Evolutionary conservation across 2,888 invertebrate genomes (phyloP), one percentile per base, ranked within the genome.

Genomic region (Abrostola triplasia): DNA sequence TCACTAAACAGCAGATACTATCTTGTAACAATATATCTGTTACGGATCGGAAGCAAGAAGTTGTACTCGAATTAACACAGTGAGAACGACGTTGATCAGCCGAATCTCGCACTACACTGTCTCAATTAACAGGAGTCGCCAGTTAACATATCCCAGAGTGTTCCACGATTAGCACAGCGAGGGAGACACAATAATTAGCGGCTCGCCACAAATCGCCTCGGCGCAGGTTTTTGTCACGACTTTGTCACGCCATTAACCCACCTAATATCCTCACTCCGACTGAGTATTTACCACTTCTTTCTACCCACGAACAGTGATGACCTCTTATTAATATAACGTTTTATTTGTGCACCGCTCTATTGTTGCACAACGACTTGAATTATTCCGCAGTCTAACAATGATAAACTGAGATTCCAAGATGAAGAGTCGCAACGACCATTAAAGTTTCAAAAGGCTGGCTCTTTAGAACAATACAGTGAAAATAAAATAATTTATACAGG

Each of bases 401-500:
- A 89, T 89, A 88, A 91, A 89, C 88, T 87, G 87, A 83, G 85
- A 88, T 84, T 86, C 84, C 79, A 79, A 84, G 82, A 85, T 83
- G 86, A 89, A 88, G 85, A 91, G 85, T 89, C 90, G 84, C 84
- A 84, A 84, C 88, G 82, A 87, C 89, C 88, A 88, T 91, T 90
- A 89, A 90, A 92, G 88, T 92, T 90, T 90, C 88, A 92, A 92
- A 92, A 89, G 90, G 84, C 89, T 83, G 89, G 84, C 88, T 90
- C 86, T 89, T 90, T 90, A 90, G 90, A 92, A 93, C 93, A 93
- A 94, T 92, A 92, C 92, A 90, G 86, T 89, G 91, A 92, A 93
- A 94, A 93, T 93, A 92, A 93, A 92, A 93, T 94, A 93, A 94
- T 94, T 93, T 94, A 93, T 93, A 93, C 93, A 88, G 93, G 90